Conservation (phyloP, 2,113 vertebrate genomes). For the Lates calcarifer region DNA sequence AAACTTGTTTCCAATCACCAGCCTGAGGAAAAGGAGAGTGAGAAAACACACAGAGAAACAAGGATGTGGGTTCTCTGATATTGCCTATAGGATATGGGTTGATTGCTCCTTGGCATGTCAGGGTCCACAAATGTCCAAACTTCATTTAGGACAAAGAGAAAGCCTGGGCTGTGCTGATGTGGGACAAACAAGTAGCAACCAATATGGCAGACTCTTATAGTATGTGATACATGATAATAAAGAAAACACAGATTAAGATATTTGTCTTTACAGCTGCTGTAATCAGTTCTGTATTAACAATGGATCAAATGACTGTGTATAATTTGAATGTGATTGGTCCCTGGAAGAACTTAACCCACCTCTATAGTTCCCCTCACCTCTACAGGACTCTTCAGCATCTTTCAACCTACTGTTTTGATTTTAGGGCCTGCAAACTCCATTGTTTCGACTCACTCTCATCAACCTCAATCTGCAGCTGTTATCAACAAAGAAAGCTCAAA, state of each 20-base stretch:
- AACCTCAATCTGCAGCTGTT: too few species aligned
- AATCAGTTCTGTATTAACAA: neutral
- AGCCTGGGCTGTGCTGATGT: neutral
- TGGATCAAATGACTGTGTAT: neutral
- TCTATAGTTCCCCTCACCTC: too few species aligned
- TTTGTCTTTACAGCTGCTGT: neutral
- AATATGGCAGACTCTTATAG: too few species aligned
- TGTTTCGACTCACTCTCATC: too few species aligned
- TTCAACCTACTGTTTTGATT: too few species aligned
- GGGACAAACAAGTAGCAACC: neutral
- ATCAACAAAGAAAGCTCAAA: neutral
- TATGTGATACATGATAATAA: too few species aligned
- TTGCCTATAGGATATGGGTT: neutral
- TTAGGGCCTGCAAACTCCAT: too few species aligned
- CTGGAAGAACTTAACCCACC: neutral
- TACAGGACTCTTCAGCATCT: too few species aligned
- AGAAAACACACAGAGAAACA: too few species aligned
- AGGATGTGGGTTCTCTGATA: neutral
- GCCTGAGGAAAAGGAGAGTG: neutral
- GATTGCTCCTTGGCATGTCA: neutral
- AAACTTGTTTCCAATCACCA: neutral
- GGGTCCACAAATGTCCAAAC: neutral
- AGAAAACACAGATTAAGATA: too few species aligned
- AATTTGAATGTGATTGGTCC: neutral
- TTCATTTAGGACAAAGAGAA: neutral